Evolutionary conservation across 2,797 vertebrate genomes (phyloP).

Genomic region (Fistularia commersonii): DNA sequence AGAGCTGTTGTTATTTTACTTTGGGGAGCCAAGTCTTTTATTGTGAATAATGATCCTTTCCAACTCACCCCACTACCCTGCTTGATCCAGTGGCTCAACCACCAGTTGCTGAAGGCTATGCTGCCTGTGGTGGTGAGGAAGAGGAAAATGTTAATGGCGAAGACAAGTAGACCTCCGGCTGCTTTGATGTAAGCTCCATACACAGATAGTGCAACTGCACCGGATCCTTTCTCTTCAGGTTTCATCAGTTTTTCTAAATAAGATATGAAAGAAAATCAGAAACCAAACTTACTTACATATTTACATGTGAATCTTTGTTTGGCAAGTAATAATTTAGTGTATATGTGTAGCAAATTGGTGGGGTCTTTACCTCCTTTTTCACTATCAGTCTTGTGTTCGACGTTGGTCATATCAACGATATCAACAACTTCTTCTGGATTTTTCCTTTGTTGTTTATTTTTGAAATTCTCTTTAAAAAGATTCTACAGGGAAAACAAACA

Average conservation of each 20-base stretch:
- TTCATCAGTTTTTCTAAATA: conserved; percentile 73
- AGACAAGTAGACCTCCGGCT: conserved; percentile 74
- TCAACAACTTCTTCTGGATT: conserved; percentile 27
- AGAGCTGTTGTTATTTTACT: conserved; percentile 35
- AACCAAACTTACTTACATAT: background rate
- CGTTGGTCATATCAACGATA: conserved; percentile 20
- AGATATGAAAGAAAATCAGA: background rate
- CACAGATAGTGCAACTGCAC: conserved; percentile 73
- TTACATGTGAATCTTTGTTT: background rate
- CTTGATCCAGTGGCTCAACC: conserved; percentile 84
- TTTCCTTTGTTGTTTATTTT: conserved; percentile 57
- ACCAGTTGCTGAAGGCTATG: conserved; percentile 82
- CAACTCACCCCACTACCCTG: conserved; percentile 83
- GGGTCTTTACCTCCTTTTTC: conserved; percentile 61
- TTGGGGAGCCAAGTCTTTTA: background rate
- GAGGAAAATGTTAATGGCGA: conserved; percentile 74
- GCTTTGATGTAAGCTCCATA: conserved; percentile 80
- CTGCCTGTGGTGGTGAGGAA: conserved; percentile 81
- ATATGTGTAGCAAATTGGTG: background rate
- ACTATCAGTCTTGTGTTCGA: conserved; percentile 45
- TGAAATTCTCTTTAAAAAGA: conserved; percentile 73
- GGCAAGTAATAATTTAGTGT: conserved; percentile 4
- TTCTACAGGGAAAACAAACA: conserved; percentile 54
- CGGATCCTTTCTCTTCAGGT: conserved; percentile 78
- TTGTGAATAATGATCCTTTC: conserved; percentile 3